Evolutionary conservation across 2,113 vertebrate genomes (phyloP), one percentile per base, ranked within the genome.

Genomic region (Apeltes quadracus): DNA sequence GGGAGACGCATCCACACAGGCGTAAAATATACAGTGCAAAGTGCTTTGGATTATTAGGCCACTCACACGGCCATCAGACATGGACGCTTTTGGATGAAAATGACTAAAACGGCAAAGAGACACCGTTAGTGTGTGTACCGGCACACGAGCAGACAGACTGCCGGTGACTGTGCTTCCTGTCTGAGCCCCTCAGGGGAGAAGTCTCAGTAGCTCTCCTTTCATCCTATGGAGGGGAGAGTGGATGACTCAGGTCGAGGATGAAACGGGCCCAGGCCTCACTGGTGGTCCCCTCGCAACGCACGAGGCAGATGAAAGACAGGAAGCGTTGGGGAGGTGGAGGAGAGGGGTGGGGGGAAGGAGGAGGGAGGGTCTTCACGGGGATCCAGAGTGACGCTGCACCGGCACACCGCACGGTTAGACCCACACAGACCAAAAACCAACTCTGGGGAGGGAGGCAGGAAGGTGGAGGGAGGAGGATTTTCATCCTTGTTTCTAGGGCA

Each of bases 401-500:
- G 68, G 20, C 41, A 66, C 43, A 41, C 25, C 63, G 78, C 76
- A 74, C 68, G 61, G 58, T 43, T 56, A 59, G 38, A 61, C 72
- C 72, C 43, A 39, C 65, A n/a, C 36, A 66, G 32, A 69, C 34
- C 57, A 58, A 65, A 36, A 76, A 63, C 51, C 59, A 54, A 48
- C 11, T 1, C 18, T 22, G 34, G 41, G 25, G 62, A 12, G 57
- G 79, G 73, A 61, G 32, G 6, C 5, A 34, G 32, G 32, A 34
- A 34, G 32, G 32, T 34, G 32, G 41, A 20, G 68, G 15, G 61
- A 76, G 73, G 64, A 48, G 23, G 46, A 76, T 38, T 76, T 83
- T 82, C 74, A 77, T 80, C 71, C 71, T 61, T 81, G 92, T 94
- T 93, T 90, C 92, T 81, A 93, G 92, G 85, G 91, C 32, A 87